These are phyloP conservation scores for Drosophila fuyamai DNA, from an alignment of 1,140 invertebrate genomes.

Conservation along the genomic window DNA sequence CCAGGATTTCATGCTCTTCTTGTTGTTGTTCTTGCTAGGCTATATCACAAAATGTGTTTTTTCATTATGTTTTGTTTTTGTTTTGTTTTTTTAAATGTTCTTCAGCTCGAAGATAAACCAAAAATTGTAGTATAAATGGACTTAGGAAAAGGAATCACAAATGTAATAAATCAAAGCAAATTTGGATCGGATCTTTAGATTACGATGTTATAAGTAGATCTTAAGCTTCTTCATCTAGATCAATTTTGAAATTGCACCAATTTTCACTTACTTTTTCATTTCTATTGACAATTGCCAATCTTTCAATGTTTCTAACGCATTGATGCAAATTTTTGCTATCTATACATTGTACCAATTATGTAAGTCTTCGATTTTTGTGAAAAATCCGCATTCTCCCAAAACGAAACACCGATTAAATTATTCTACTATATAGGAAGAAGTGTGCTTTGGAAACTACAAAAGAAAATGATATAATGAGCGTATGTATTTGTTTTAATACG, in stretches of 20 bases:
- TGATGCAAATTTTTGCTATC: neutral
- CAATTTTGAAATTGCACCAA: neutral
- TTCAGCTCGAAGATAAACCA: neutral
- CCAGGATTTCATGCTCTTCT: conserved; percentile 22
- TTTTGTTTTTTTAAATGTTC: conserved; percentile 4
- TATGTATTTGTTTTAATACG: neutral
- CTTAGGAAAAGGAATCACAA: neutral
- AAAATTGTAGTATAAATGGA: neutral
- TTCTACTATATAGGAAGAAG: neutral
- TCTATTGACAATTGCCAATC: neutral
- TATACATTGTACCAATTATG: neutral
- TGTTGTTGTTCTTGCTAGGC: conserved; percentile 43
- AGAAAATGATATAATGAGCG: neutral
- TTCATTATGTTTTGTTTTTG: conserved; percentile 5
- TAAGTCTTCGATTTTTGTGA: neutral
- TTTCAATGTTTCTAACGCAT: neutral
- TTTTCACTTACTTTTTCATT: conserved; percentile 18
- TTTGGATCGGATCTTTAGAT: neutral
- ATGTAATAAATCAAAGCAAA: conserved; percentile 4
- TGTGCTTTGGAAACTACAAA: neutral
- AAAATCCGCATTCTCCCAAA: neutral
- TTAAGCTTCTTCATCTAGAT: neutral
- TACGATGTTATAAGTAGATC: neutral
- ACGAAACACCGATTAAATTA: conserved; percentile 5
- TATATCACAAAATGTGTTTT: conserved; percentile 58